phyloP scores from a whole-genome alignment of 1,140 invertebrate genomes.

The Drosophila watanabei region DNA sequence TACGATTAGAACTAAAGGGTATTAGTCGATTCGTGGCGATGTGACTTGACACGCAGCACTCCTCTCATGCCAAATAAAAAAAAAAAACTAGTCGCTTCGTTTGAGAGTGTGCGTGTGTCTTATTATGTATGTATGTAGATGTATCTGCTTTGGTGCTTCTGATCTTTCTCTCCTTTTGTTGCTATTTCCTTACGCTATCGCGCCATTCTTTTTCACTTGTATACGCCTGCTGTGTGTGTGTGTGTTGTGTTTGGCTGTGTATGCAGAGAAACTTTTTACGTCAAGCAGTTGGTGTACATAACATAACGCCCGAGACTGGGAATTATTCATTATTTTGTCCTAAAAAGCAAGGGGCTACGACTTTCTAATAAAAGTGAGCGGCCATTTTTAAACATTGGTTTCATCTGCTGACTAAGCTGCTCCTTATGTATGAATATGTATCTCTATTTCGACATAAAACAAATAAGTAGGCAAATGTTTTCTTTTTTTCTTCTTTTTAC shows the following conservation, averaged over 20 bases:
- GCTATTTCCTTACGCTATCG: conserved; percentile 29
- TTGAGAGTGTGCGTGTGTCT: conserved; percentile 9
- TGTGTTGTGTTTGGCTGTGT: neutral
- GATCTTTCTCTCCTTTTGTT: conserved; percentile 37
- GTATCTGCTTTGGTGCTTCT: conserved; percentile 17
- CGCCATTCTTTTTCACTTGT: conserved; percentile 9
- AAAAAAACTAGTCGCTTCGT: conserved; percentile 25
- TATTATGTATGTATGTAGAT: neutral
- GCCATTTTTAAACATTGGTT: neutral
- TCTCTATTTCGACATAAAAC: conserved; percentile 17
- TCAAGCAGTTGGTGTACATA: neutral
- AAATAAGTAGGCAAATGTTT: conserved; percentile 55
- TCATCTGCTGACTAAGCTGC: neutral
- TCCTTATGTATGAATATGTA: neutral
- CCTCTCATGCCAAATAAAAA: neutral
- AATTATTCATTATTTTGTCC: conserved; percentile 3
- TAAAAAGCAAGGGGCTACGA: neutral
- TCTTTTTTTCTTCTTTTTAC: neutral
- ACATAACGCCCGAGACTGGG: neutral
- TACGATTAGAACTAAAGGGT: conserved; percentile 2
- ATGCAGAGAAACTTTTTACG: conserved; percentile 18
- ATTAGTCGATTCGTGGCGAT: conserved; percentile 8
- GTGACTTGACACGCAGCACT: neutral
- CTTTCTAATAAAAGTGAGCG: neutral
- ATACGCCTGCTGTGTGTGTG: neutral